Evolutionary conservation across 2,888 invertebrate species (phyloP), one percentile per base, ranked within the genome.

Genomic region (Macrophya alboannulata): DNA sequence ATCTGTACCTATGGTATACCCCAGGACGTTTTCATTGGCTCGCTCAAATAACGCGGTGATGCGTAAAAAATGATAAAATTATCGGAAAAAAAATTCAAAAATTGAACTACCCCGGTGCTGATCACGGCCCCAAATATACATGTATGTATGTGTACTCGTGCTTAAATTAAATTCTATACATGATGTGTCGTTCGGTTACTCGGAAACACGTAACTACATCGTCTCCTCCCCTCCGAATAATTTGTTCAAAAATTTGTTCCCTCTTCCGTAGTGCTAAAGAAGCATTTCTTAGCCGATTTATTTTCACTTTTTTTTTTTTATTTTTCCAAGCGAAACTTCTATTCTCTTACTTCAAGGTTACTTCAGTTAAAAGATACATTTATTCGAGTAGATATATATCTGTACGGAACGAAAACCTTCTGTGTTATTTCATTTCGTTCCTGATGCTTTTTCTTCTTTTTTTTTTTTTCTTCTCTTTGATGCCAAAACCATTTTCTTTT

Each of bases 61-160:
- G n/a, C 9, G 72, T 12, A 45, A 45, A 74, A 74, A 74, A 45
- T 25, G 72, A 74, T 74, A 74, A 74, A 74, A 74, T 74, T 74
- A 45, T 45, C 45, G 45, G 21, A 25, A 21, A 31, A 31, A 31
- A 31, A 45, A 37, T 37, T 17, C 21, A 10, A 31, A 21, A 45
- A 74, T 74, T 45, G 72, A 74, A 43, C n/a, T 74, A n/a, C 10
- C 10, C 37, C 25, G 10, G 21, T 21, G 72, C 45, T 21, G 21
- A 72, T 72, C 45, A 72, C 10, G n/a, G 45, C 72, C 72, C 12
- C 17, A 17, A 68, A 68, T 48, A 48, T 55, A 17, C 55, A 1
- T n/a, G 15, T 17, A 15, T 17, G 55, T n/a, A 17, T 17, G 55
- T 55, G 15, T 55, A 17, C 55, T 55, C n/a, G 17, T 55, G 55